Percentiles rank a stretch among this genome's conserved stretches.
Evolutionary conservation across 2,113 vertebrate species (phyloP).

Genomic region (Urocitellus parryii): DNA sequence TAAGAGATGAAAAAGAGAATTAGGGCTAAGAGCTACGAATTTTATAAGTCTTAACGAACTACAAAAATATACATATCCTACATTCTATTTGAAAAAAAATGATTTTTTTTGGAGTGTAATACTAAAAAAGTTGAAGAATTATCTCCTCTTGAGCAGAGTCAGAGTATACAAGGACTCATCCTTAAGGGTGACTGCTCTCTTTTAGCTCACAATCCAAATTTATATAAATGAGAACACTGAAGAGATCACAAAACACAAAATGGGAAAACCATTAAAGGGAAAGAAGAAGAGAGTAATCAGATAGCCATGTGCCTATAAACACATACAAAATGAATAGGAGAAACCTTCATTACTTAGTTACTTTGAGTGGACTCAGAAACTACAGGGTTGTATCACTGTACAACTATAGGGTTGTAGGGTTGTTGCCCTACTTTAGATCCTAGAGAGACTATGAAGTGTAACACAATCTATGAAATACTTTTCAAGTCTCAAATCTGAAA

Average conservation of each 20-base stretch:
- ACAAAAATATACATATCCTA: neutral
- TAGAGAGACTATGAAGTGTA: neutral
- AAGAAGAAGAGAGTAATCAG: neutral
- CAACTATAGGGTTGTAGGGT: neutral
- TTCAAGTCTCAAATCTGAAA: neutral
- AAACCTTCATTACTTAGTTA: neutral
- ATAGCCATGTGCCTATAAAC: neutral
- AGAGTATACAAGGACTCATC: neutral
- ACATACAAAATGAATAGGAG: neutral
- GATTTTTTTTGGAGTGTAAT: conserved; percentile 46
- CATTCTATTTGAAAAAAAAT: conserved; percentile 3
- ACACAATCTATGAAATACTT: neutral
- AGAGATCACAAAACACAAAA: neutral
- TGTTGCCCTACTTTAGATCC: neutral
- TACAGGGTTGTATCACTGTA: neutral
- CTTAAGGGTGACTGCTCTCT: neutral
- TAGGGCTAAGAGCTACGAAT: conserved; percentile 53
- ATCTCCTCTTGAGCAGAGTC: conserved; percentile 2
- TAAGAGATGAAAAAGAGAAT: conserved; percentile 70
- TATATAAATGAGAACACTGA: conserved; percentile 39
- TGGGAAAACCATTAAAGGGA: conserved; percentile 7
- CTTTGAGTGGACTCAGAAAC: conserved; percentile 38
- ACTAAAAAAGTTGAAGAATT: conserved; percentile 48
- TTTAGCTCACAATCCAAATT: conserved; percentile 30
- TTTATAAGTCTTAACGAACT: neutral